Base-by-base conservation (phyloP, 2,797 vertebrate genomes). In the Leuciscus waleckii region DNA sequence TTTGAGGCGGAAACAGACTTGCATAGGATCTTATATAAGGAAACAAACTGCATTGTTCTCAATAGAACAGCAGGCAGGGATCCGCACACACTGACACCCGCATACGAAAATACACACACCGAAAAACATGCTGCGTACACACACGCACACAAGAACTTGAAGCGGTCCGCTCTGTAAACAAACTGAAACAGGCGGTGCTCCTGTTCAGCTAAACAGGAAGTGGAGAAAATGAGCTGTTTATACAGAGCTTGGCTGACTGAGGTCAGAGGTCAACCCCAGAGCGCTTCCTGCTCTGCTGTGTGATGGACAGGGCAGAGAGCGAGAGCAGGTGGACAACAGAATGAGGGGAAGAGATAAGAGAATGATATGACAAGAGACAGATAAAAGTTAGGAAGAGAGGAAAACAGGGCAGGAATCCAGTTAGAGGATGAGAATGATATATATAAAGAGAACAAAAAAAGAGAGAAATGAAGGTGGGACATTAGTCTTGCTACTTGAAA, bases 181-280 rank as follows among this genome's bases (percentile, higher is more conserved):
- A 93, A 94, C 95, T 90, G 91, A 95, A 96, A 95, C 95, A 95
- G 94, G 94, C 91, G 81, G 84, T 77, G 87, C 93, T 95, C 94
- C 94, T 92, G 94, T 90, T 95, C 91, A 93, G 92, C 94, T 94
- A 95, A 96, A 96, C 95, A 96, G 95, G 95, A 96, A 96, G 94
- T 92, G 91, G 90, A 94, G 93, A 92, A 95, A 96, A 96, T 95
- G 95, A 95, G 93, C 92, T 95, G 94, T 96, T 96, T 96, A 95
- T 94, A 94, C 92, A 93, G 92, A 94, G 91, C 91, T 88, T 89
- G 78, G 93, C 91, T 93, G 90, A 87, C 88, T 73, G 87, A 87
- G 95, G 94, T 95, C 93, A 93, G 88, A 91, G 94, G 93, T 95
- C 91, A 90, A 16, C 19, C 90, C 89, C 92, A 91, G 94, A 95